Conservation (phyloP, 2,113 vertebrate genomes). For the Phyllopteryx taeniolatus region DNA sequence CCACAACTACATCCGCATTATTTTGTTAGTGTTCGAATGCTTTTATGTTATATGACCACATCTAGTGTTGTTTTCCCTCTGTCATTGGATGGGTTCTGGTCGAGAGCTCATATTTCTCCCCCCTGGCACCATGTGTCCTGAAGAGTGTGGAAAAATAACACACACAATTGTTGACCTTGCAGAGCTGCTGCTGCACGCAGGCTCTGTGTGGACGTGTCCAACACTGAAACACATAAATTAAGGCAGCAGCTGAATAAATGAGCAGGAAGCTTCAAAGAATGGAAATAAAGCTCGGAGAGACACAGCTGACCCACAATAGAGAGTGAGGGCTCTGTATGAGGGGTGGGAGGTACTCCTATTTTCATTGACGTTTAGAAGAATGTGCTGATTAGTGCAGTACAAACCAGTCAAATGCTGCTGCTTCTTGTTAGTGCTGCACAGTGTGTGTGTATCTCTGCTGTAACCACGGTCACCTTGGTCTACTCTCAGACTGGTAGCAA, state of each 20-base stretch:
- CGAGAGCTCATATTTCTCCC: slow-evolving; percentile 44
- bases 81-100: slow-evolving; percentile 34
- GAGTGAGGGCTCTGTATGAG: neutral
- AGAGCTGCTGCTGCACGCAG: slow-evolving; percentile 40
- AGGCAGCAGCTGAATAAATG: slow-evolving; percentile 63
- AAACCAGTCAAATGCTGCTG: slow-evolving; percentile 51
- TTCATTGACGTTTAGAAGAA: slow-evolving; percentile 61
- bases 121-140: slow-evolving; percentile 42
- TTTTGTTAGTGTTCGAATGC: neutral
- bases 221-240: slow-evolving; percentile 41
- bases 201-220: slow-evolving; percentile 29
- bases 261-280: slow-evolving; percentile 37
- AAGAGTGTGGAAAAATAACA: slow-evolving; percentile 22
- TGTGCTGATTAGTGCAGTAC: slow-evolving; percentile 59
- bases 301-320: slow-evolving; percentile 24
- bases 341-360: slow-evolving; percentile 38
- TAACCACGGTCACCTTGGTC: slow-evolving; percentile 15
- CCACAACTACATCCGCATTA: neutral
- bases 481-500: slow-evolving; percentile 6
- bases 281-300: slow-evolving; percentile 21
- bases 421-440: slow-evolving; percentile 22
- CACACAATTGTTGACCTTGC: slow-evolving; percentile 59
- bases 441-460: slow-evolving; percentile 1
- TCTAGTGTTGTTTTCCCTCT: slow-evolving; percentile 14
- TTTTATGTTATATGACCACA: slow-evolving; percentile 27